Evolutionary conservation across 2,113 vertebrate species (phyloP).

Genomic region (Gadus chalcogrammus): DNA sequence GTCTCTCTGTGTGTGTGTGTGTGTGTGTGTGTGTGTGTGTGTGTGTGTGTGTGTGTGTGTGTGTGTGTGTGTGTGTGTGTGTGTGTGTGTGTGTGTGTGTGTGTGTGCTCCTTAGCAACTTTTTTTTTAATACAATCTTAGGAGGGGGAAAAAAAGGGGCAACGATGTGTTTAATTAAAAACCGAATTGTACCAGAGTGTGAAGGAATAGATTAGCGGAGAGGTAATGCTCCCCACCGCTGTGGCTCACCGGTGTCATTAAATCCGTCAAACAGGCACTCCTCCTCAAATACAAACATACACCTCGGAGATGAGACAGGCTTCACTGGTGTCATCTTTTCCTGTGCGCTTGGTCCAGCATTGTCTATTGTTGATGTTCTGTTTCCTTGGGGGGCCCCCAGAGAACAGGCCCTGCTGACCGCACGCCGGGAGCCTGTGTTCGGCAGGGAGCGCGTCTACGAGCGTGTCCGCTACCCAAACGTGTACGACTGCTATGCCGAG

Average conservation of each 20-base stretch:
- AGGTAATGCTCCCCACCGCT: conserved; percentile 45
- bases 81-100: too few relatives aligned
- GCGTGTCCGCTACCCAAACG: conserved; percentile 86
- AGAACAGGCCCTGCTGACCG: conserved; percentile 86
- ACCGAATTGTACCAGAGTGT: conserved; percentile 57
- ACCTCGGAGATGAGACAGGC: too few relatives aligned
- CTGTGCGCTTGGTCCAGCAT: too few relatives aligned
- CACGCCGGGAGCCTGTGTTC: conserved; percentile 78
- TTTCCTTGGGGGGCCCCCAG: conserved; percentile 55
- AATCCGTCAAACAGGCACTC: too few relatives aligned
- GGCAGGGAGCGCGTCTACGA: conserved; percentile 79
- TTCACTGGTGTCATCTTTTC: too few relatives aligned
- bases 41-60: too few relatives aligned
- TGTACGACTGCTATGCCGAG: conserved; percentile 90
- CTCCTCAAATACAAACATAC: too few relatives aligned
- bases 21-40: conserved; percentile 12
- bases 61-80: too few relatives aligned
- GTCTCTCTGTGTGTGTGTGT: conserved; percentile 38
- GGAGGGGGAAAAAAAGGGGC: conserved; percentile 53
- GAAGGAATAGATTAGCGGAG: conserved; percentile 69
- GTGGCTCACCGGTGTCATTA: conserved; percentile 28
- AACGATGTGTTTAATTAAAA: conserved; percentile 82
- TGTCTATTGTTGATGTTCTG: too few relatives aligned
- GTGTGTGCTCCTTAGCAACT: background rate
- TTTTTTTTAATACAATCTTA: conserved; percentile 69